phyloP scores from a whole-genome alignment of 2,797 vertebrate genomes.

The Telmatherina bonti region DNA sequence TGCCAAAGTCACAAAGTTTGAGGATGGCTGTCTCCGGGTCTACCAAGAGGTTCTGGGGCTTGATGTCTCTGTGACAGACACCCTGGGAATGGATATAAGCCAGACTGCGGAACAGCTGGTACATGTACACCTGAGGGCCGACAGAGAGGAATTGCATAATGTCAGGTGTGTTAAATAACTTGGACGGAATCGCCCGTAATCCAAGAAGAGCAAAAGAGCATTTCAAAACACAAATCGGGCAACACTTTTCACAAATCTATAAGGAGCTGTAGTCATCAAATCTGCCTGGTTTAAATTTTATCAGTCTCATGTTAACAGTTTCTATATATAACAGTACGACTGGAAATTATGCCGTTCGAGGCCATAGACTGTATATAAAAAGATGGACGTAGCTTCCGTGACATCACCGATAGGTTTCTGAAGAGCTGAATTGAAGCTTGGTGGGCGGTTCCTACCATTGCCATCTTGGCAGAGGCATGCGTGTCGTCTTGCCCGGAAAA shows the following conservation, averaged over 20 bases:
- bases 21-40: constrained; percentile 94
- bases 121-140: constrained; percentile 89
- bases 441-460: no score
- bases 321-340: neutral
- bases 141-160: constrained; percentile 14
- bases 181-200: constrained; percentile 3
- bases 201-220: constrained; percentile 19
- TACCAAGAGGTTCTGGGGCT: constrained; percentile 95
- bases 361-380: no score
- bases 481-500: no score
- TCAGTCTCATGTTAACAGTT: neutral
- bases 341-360: neutral
- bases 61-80: constrained; percentile 96
- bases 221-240: constrained; percentile 1
- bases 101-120: constrained; percentile 95
- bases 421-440: no score
- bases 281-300: neutral
- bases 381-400: no score
- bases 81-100: constrained; percentile 98
- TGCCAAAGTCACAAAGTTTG: constrained; percentile 96
- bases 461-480: no score
- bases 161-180: constrained; percentile 12
- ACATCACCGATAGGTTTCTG: no score
- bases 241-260: neutral
- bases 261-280: neutral